Conservation (phyloP, 2,797 vertebrate species). For the Gastrophryne carolinensis region DNA sequence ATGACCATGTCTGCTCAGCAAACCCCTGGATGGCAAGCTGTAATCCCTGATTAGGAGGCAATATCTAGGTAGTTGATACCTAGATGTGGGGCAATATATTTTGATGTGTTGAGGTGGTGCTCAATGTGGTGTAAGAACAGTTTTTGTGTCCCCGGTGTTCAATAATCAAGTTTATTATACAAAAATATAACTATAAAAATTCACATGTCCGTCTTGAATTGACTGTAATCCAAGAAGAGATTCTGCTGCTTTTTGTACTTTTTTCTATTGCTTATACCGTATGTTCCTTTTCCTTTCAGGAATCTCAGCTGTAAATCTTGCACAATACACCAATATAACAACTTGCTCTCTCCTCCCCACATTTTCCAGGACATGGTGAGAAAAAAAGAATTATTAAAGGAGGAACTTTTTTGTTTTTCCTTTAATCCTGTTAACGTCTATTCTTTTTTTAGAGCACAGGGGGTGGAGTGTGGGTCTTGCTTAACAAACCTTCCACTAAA, state of each 20-base stretch:
- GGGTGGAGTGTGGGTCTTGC: conserved; percentile 48
- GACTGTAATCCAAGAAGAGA: neutral
- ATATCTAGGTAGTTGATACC: too few relatives aligned
- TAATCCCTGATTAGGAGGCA: too few relatives aligned
- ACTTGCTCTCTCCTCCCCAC: neutral
- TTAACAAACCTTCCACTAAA: conserved; percentile 67
- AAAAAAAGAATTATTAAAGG: conserved; percentile 34
- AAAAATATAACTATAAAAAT: too few relatives aligned
- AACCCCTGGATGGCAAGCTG: too few relatives aligned
- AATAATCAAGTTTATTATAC: too few relatives aligned
- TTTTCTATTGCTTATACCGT: neutral
- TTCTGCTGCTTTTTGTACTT: neutral
- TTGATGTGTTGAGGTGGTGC: too few relatives aligned
- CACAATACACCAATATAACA: neutral
- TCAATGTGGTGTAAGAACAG: too few relatives aligned
- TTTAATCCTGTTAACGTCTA: neutral
- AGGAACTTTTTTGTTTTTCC: neutral
- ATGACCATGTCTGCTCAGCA: too few relatives aligned
- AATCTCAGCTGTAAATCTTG: neutral
- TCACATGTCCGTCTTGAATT: neutral
- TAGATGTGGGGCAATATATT: too few relatives aligned
- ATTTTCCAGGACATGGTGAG: neutral
- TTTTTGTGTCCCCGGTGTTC: too few relatives aligned
- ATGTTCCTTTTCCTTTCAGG: fast-evolving
- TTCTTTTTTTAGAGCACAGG: neutral